Conservation (phyloP, 1,140 invertebrate species). For the Dryas iulia region DNA sequence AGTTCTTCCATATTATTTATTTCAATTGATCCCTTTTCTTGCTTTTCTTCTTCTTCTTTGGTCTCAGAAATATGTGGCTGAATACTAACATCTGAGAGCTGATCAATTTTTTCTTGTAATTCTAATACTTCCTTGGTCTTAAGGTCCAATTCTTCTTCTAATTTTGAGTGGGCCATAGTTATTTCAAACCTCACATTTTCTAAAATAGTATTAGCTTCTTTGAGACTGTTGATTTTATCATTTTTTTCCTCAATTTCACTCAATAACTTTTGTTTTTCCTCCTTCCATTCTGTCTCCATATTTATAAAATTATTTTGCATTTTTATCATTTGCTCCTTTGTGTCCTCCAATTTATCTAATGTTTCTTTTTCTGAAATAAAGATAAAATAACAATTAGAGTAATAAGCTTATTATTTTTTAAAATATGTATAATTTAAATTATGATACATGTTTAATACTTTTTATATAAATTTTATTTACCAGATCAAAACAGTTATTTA, state of each 20-base stretch:
- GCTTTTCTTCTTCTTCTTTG: conserved; percentile 50
- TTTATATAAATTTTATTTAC: too few species aligned
- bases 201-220: conserved; percentile 78
- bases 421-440: too few species aligned
- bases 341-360: conserved; percentile 87
- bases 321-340: conserved; percentile 88
- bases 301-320: conserved; percentile 89
- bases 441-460: too few species aligned
- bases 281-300: conserved; percentile 86
- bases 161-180: conserved; percentile 78
- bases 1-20: conserved; percentile 73
- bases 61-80: conserved; percentile 31
- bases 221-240: conserved; percentile 77
- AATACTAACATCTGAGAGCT: conserved; percentile 35
- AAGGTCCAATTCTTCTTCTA: conserved; percentile 80
- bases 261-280: conserved; percentile 83
- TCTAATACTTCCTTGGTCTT: conserved; percentile 67
- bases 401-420: too few species aligned
- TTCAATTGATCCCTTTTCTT: conserved; percentile 77
- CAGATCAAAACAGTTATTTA: too few species aligned
- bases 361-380: conserved; percentile 83
- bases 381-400: too few species aligned
- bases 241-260: conserved; percentile 81
- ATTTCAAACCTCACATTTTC: conserved; percentile 82
- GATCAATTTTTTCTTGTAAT: conserved; percentile 62